Conservation (phyloP, 2,888 invertebrate species). For the Agrotis ipsilon region DNA sequence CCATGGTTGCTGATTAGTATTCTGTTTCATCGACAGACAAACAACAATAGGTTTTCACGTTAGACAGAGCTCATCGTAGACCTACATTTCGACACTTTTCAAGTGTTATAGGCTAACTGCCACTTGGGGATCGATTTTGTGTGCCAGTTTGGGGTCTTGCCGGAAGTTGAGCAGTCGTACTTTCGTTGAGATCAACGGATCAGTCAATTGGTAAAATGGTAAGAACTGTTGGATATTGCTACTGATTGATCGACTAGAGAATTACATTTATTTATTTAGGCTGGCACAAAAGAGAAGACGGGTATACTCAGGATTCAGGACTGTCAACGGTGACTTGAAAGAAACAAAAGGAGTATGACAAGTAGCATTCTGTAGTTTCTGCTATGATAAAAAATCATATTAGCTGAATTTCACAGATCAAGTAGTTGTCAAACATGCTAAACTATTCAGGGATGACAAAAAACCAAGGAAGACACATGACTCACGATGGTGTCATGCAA, state of each 20-base stretch:
- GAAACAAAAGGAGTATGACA: neutral
- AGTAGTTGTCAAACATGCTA: neutral
- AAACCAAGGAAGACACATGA: constrained; percentile 25
- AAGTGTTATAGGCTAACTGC: neutral
- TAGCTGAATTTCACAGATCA: too few species aligned
- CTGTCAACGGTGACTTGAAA: neutral
- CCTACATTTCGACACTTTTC: neutral
- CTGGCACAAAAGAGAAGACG: too few species aligned
- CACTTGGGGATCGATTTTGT: neutral
- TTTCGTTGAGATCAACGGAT: too few species aligned
- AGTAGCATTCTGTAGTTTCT: neutral
- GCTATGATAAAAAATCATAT: neutral
- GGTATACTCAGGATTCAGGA: too few species aligned
- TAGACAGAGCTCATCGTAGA: neutral
- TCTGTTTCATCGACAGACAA: constrained; percentile 1
- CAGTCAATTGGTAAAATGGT: neutral
- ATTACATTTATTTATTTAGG: neutral
- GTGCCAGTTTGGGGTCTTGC: neutral
- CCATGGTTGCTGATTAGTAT: neutral
- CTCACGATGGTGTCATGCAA: constrained; percentile 52
- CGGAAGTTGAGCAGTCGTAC: neutral
- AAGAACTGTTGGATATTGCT: neutral
- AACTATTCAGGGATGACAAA: neutral
- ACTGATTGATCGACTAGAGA: neutral
- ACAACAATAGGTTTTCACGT: neutral